Evolutionary conservation across 2,113 vertebrate species (phyloP).

Genomic region (Hylia prasina): DNA sequence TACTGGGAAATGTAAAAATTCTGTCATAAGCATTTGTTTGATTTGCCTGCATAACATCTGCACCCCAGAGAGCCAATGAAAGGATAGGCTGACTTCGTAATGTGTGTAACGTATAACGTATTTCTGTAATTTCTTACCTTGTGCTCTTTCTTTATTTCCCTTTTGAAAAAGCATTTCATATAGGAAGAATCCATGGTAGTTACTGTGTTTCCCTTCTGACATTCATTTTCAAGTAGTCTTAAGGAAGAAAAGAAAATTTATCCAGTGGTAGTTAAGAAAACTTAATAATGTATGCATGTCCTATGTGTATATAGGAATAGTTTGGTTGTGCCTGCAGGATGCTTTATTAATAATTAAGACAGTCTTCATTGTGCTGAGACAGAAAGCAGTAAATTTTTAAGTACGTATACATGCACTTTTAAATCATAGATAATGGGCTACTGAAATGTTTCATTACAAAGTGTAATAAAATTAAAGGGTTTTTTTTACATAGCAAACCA

Average conservation of each 20-base stretch:
- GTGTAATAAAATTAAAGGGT: not conserved
- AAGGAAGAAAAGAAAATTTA: not conserved
- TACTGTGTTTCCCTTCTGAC: not conserved
- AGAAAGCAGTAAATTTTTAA: not conserved
- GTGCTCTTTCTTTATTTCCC: not conserved
- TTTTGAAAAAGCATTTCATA: not conserved
- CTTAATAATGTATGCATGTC: not conserved
- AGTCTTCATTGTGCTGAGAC: not conserved
- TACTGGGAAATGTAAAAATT: not conserved
- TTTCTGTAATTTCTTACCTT: not conserved
- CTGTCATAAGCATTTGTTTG: not conserved
- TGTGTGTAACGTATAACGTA: not conserved
- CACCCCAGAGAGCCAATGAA: not conserved
- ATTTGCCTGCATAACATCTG: not conserved
- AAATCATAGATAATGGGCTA: not conserved
- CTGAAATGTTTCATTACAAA: not conserved
- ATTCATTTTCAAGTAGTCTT: not conserved
- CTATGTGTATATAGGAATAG: not conserved
- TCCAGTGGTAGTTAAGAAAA: not conserved
- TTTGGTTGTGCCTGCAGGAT: not conserved
- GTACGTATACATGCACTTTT: not conserved
- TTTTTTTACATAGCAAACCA: not conserved
- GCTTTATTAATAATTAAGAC: not conserved
- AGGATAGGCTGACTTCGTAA: not conserved
- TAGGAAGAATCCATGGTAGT: not conserved